Evolutionary conservation across 2,113 vertebrate species (phyloP), one percentile per base, ranked within the genome.

Genomic region (Gymnorhina tibicen): DNA sequence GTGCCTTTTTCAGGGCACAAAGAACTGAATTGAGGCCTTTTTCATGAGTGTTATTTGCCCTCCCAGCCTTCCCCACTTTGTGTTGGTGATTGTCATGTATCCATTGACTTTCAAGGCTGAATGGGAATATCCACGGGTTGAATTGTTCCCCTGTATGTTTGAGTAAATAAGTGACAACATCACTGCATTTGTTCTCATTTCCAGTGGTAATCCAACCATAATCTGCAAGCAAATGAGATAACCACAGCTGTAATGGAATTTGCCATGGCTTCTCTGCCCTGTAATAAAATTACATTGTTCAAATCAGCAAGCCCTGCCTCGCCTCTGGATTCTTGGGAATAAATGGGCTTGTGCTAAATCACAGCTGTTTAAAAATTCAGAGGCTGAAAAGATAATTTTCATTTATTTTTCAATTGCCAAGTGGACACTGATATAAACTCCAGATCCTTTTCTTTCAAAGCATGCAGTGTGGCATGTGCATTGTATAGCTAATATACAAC

Each of bases 231-330:
- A 93, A 85, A 82, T 86, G 15, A 78, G 94, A 64, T 95, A 79
- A 87, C 85, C 68, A 35, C n/a, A 91, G 33, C 78, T 81, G 41
- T 95, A 96, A 96, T 93, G 72, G 35, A 89, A 95, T 97, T 87
- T 97, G 27, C 74, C 85, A 39, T 41, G 50, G 44, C 53, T 83
- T 89, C 81, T 85, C 74, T 77, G 70, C 53, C 41, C 70, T 75
- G 33, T 94, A 93, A 95, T 94, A 76, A 53, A 94, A 96, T 95
- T 49, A 68, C 66, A 64, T 81, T 78, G 20, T 80, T 93, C 67
- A 89, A 76, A 77, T 89, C 77, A 82, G 77, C 42, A 78, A 84
- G 22, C 4, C 7, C 20, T 75, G 22, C 52, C 17, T 77, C 6
- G 0, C 78, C 59, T 92, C 22, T 87, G 84, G 24, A 18, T 83